Evolutionary conservation across 2,797 vertebrate genomes (phyloP).

Genomic region (Sphenopsis melanotis): DNA sequence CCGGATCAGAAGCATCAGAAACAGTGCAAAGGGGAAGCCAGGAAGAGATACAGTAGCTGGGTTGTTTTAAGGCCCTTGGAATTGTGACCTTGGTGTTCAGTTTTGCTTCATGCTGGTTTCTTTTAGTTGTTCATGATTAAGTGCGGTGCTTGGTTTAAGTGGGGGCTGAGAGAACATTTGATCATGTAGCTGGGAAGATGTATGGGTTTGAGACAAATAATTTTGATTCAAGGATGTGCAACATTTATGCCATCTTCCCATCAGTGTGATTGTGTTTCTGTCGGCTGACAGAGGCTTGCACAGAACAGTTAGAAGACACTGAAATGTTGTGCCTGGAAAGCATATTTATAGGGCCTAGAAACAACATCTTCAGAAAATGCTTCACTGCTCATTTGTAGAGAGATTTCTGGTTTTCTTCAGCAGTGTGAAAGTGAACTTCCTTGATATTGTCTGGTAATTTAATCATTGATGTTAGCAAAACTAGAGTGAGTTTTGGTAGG

Average conservation of each 20-base stretch:
- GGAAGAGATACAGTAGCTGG: neutral
- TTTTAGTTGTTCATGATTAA: neutral
- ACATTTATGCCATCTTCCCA: neutral
- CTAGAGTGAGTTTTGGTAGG: neutral
- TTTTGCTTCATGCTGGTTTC: neutral
- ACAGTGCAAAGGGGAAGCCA: rapidly evolving
- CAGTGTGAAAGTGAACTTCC: neutral
- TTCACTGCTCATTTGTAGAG: neutral
- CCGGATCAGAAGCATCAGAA: neutral
- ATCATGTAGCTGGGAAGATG: neutral
- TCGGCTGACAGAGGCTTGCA: neutral
- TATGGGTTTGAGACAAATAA: neutral
- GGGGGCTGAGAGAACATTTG: neutral
- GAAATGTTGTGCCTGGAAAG: neutral
- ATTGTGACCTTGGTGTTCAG: neutral
- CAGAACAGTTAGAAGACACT: neutral
- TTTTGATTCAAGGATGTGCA: neutral
- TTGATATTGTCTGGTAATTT: neutral
- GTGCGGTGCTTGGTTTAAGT: neutral
- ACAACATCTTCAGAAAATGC: neutral
- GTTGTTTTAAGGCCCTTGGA: neutral
- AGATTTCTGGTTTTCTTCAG: neutral
- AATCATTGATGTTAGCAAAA: neutral
- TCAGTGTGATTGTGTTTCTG: neutral
- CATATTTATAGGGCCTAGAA: neutral